Evolutionary conservation across 2,888 invertebrate species (phyloP).

Genomic region (Sphinx pinastri): DNA sequence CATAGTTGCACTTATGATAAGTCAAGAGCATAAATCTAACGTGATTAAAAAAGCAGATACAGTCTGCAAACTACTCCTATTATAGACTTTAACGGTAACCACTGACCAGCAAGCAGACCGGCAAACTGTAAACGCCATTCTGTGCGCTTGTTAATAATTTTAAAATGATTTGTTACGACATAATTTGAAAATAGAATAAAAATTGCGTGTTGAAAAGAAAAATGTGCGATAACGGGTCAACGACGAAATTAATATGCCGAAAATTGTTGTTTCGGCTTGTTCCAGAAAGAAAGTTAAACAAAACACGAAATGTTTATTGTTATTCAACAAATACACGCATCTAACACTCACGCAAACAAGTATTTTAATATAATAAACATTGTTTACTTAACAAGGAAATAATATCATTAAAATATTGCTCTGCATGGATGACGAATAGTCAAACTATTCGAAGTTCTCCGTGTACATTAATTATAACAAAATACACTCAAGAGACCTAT

Average conservation of each 20-base stretch:
- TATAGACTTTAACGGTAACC: no score
- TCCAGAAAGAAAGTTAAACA: conserved; percentile 13
- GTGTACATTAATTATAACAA: background rate
- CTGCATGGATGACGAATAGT: conserved; percentile 6
- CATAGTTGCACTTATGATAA: no score
- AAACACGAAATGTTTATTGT: conserved; percentile 22
- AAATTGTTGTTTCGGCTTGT: conserved; percentile 19
- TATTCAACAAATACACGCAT: conserved; percentile 23
- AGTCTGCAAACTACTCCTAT: no score
- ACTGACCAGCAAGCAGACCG: no score
- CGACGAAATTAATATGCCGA: conserved; percentile 19
- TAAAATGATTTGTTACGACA: conserved; percentile 12
- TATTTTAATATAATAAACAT: conserved; percentile 18
- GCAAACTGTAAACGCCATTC: background rate
- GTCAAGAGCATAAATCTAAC: no score
- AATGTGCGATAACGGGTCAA: conserved; percentile 21
- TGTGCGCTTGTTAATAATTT: background rate
- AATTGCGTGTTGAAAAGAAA: conserved; percentile 21
- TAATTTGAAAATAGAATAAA: background rate
- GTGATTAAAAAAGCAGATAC: no score
- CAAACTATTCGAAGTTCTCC: conserved; percentile 1
- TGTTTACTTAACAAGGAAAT: conserved; percentile 8
- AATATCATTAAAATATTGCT: conserved; percentile 5
- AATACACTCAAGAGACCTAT: no score
- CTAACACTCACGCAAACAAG: conserved; percentile 17